These are phyloP conservation scores for Peromyscus leucopus DNA, from an alignment of 2,113 vertebrate genomes.

Conservation along the genomic window DNA sequence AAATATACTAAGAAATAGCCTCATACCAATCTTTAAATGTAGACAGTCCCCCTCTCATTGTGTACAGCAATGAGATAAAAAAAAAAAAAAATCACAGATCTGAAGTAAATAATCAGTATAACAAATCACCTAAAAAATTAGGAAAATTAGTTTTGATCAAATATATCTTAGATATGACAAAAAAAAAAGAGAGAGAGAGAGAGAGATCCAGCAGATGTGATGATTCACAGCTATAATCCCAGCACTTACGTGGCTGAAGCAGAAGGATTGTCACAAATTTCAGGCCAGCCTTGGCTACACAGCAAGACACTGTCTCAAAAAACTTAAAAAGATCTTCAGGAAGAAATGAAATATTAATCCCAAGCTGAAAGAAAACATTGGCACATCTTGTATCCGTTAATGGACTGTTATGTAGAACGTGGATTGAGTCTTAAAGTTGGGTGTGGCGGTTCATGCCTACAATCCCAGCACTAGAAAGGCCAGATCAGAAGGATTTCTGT, in stretches of 20 bases:
- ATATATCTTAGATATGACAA: neutral
- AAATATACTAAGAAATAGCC: neutral
- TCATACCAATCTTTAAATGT: neutral
- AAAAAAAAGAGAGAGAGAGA: neutral
- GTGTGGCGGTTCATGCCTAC: neutral
- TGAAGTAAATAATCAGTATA: neutral
- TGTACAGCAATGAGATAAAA: neutral
- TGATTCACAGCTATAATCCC: neutral
- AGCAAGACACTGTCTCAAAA: neutral
- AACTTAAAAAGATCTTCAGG: neutral
- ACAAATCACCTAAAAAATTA: neutral
- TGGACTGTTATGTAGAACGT: neutral
- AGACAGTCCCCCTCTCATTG: neutral
- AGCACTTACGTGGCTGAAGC: neutral
- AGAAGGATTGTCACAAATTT: neutral
- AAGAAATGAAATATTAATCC: neutral
- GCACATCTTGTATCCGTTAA: neutral
- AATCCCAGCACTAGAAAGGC: neutral
- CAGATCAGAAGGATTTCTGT: neutral
- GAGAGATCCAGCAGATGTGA: neutral
- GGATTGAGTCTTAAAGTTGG: neutral
- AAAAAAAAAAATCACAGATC: neutral
- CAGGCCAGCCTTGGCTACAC: neutral
- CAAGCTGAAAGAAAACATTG: neutral
- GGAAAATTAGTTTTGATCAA: neutral